Evolutionary conservation across 1,140 invertebrate genomes (phyloP).

Genomic region (Ostrea denselamellosa): DNA sequence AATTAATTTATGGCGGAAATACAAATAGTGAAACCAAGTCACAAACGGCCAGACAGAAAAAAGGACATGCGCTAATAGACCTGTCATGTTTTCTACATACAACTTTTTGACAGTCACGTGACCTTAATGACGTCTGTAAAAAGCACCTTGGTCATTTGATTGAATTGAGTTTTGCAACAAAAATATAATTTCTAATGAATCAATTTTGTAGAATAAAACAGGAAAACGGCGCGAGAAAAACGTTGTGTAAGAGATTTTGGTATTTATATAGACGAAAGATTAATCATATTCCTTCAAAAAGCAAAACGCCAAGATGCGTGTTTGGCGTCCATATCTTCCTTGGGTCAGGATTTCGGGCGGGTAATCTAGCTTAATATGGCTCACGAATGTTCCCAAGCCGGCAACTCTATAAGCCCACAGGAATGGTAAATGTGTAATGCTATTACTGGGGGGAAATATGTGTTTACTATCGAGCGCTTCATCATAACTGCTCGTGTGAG

Average conservation of each 20-base stretch:
- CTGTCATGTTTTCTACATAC: conserved; percentile 32
- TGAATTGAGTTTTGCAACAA: background rate
- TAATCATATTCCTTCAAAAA: conserved; percentile 37
- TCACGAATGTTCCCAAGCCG: conserved; percentile 28
- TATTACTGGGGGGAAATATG: conserved; percentile 37
- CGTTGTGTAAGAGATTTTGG: background rate
- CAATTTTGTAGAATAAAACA: background rate
- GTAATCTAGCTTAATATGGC: conserved; percentile 42
- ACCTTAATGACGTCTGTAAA: conserved; percentile 25
- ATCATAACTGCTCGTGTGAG: conserved; percentile 56
- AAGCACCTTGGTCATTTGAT: background rate
- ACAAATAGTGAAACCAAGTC: conserved; percentile 30
- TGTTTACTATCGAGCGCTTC: conserved; percentile 45
- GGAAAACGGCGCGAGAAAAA: background rate
- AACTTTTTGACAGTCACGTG: conserved; percentile 35
- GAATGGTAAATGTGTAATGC: conserved; percentile 37
- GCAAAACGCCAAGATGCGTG: conserved; percentile 1
- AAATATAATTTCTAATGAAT: background rate
- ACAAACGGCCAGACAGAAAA: conserved; percentile 36
- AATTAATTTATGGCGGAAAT: conserved; percentile 43
- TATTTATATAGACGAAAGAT: background rate
- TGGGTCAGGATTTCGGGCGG: conserved; percentile 36
- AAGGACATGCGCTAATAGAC: conserved; percentile 34
- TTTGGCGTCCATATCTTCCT: conserved; percentile 25
- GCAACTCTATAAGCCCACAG: background rate